Percentiles rank a stretch among this genome's conserved stretches.
These are phyloP conservation scores for Manis crassicaudata DNA, from an alignment of 2,797 vertebrate species.

Conservation along the genomic window DNA sequence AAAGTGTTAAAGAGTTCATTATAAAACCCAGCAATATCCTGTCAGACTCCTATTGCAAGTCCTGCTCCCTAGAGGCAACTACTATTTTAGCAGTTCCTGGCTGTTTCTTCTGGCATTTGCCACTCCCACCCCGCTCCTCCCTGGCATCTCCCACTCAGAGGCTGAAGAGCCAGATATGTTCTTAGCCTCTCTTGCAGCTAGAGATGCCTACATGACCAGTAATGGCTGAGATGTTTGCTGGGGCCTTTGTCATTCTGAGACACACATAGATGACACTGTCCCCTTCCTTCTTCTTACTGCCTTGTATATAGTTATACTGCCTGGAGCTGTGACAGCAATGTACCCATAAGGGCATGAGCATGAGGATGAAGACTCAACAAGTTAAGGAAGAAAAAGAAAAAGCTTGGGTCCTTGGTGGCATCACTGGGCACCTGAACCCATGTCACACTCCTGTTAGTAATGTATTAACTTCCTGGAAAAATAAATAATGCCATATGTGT, in stretches of 20 bases:
- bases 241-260: slow-evolving; percentile 8
- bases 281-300: slow-evolving; percentile 29
- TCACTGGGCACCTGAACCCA: neutral
- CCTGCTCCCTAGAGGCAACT: neutral
- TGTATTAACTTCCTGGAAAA: neutral
- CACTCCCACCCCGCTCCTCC: neutral
- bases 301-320: neutral
- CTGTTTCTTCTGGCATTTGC: slow-evolving; percentile 37
- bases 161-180: neutral
- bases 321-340: neutral
- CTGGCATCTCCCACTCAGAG: neutral
- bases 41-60: neutral
- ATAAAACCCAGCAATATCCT: neutral
- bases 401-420: neutral
- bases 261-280: neutral
- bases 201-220: neutral
- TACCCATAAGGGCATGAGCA: neutral
- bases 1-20: neutral
- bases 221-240: neutral
- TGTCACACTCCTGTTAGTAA: neutral
- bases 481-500: slow-evolving; percentile 14
- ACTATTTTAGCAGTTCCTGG: neutral
- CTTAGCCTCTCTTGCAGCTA: slow-evolving; percentile 24
- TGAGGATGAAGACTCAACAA: neutral
- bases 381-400: slow-evolving; percentile 12